phyloP scores from a whole-genome alignment of 1,140 invertebrate species.

The Leptestheria dahalacensis region DNA sequence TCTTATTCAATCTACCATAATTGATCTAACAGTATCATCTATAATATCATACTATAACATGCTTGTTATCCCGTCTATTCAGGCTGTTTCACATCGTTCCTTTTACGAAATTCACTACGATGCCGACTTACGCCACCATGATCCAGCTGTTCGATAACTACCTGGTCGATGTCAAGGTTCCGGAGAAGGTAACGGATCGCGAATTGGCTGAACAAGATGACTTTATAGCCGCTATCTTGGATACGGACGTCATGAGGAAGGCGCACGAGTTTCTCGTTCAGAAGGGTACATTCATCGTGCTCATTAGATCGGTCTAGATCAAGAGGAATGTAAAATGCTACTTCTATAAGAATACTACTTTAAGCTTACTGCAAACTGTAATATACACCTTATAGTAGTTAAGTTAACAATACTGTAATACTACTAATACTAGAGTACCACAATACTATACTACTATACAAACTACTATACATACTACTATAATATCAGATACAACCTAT shows the following conservation, averaged over 20 bases:
- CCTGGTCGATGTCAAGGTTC: slow-evolving; percentile 39
- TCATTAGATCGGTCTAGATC: too few relatives aligned
- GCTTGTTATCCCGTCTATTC: slow-evolving; percentile 26
- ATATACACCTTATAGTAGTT: too few relatives aligned
- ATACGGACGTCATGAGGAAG: slow-evolving; percentile 53
- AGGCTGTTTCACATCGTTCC: slow-evolving; percentile 20
- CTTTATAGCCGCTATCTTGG: slow-evolving; percentile 55
- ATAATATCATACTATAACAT: not conserved
- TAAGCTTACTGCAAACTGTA: too few relatives aligned
- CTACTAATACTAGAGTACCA: too few relatives aligned
- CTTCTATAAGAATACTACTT: too few relatives aligned
- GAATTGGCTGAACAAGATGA: slow-evolving; percentile 57
- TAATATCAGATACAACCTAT: too few relatives aligned
- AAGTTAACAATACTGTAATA: too few relatives aligned
- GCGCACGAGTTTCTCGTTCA: slow-evolving; percentile 51
- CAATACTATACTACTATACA: too few relatives aligned
- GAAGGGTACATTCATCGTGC: slow-evolving; percentile 40
- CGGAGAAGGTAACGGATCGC: slow-evolving; percentile 56
- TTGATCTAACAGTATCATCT: not conserved
- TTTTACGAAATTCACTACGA: slow-evolving; percentile 12
- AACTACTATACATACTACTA: too few relatives aligned
- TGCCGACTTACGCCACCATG: slow-evolving; percentile 12
- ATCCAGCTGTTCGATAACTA: slow-evolving; percentile 21
- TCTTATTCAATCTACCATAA: too few relatives aligned
- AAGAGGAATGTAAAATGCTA: too few relatives aligned